Evolutionary conservation across 1,140 invertebrate species (phyloP).

Genomic region (Drosophila ercepeae): DNA sequence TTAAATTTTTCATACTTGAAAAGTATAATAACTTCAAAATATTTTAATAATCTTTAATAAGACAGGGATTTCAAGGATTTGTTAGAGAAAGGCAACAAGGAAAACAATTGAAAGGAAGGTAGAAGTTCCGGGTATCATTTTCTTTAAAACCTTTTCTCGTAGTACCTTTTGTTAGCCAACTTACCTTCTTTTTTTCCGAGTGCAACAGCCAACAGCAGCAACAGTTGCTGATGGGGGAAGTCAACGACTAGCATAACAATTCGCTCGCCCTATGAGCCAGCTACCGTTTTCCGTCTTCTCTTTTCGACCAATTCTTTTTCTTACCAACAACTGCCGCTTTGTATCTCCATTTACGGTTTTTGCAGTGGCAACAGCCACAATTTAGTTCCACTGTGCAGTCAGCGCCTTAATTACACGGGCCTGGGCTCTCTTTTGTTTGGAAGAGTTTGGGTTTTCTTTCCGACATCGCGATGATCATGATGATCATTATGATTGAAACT

Average conservation of each 20-base stretch:
- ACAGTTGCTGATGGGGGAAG: conserved; percentile 51
- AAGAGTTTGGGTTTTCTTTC: conserved; percentile 51
- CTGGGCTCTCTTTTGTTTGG: conserved; percentile 41
- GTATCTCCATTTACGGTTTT: conserved; percentile 43
- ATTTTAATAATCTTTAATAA: no score
- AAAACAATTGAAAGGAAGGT: no score
- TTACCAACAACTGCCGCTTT: conserved; percentile 8
- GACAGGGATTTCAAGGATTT: no score
- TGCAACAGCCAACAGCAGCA: conserved; percentile 23
- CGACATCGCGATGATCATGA: conserved; percentile 45
- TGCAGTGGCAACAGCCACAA: conserved; percentile 56
- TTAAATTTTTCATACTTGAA: no score
- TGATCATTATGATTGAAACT: conserved; percentile 37
- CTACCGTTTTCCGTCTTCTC: conserved; percentile 75
- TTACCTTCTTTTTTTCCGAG: conserved; percentile 1
- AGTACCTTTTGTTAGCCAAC: not conserved
- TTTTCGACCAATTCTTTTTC: conserved; percentile 16
- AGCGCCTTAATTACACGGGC: conserved; percentile 40
- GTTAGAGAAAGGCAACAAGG: no score
- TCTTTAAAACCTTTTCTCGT: no score
- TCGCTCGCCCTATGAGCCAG: conserved; percentile 77
- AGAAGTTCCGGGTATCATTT: not conserved
- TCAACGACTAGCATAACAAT: conserved; percentile 79
- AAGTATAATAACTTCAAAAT: no score
- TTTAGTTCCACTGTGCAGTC: conserved; percentile 76